Conservation (phyloP, 92 coral and sea anemone genomes). For the Hydrozoanthus gracilis region DNA sequence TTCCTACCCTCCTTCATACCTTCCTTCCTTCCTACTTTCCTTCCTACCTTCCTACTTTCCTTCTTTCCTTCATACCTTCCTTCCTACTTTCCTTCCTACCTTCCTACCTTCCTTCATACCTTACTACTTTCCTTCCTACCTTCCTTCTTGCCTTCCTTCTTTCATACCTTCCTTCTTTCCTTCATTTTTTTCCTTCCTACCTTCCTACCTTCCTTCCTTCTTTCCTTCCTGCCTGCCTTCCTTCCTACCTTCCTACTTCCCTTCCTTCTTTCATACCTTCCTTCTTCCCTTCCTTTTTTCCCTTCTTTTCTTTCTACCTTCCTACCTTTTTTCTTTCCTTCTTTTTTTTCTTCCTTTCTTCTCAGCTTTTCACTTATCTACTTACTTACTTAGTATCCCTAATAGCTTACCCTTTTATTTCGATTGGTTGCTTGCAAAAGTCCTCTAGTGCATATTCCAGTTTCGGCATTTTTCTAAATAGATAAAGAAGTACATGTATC, state of each 20-base stretch:
- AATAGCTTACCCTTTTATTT: conserved; percentile 75
- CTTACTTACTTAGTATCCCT: too few relatives aligned
- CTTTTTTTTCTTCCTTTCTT: neutral
- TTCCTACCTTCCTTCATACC: too few relatives aligned
- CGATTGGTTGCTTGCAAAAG: conserved; percentile 93
- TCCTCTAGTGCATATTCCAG: neutral
- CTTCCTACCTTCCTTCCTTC: neutral
- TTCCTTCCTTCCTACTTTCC: too few relatives aligned
- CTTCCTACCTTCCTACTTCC: neutral
- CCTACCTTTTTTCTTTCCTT: neutral
- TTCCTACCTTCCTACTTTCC: too few relatives aligned
- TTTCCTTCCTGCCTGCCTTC: neutral
- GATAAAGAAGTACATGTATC: neutral
- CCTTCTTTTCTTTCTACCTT: neutral
- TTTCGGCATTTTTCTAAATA: neutral
- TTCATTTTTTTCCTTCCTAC: neutral
- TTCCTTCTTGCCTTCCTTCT: neutral
- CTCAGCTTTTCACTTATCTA: neutral
- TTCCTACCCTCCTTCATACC: too few relatives aligned
- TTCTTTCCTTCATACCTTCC: too few relatives aligned
- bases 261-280: neutral
- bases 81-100: too few relatives aligned
- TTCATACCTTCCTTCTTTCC: too few relatives aligned
- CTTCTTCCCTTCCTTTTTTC: too few relatives aligned
- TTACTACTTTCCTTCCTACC: neutral